Conservation (phyloP, 2,888 invertebrate genomes). For the Heteromurus nitidus region DNA sequence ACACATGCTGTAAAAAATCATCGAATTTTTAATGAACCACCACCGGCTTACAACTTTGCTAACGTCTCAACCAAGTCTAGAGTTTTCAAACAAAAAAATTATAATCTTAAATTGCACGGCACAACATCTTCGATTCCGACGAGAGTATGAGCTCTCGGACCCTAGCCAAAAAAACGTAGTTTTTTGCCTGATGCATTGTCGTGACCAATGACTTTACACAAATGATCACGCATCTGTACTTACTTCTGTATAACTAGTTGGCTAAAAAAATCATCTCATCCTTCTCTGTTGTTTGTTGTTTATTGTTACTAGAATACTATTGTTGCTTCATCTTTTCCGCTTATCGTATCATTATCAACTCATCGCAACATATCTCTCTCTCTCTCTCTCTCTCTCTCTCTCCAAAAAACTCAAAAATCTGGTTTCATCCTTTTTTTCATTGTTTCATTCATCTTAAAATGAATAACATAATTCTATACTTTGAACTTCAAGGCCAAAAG, state of each 20-base stretch:
- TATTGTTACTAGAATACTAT: not conserved
- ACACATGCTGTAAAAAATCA: not conserved
- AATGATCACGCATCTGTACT: constrained; percentile 12
- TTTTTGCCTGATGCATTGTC: constrained; percentile 1
- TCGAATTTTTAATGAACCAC: not conserved
- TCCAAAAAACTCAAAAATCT: not conserved
- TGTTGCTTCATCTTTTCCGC: not conserved
- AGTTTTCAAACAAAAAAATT: not conserved
- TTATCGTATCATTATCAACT: constrained; percentile 19
- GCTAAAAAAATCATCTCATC: not conserved
- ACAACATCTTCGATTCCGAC: not conserved
- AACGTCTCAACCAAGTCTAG: not conserved
- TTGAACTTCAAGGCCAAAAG: constrained; percentile 7
- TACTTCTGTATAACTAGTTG: constrained; percentile 6
- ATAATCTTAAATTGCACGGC: not conserved
- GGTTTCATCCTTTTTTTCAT: constrained; percentile 3
- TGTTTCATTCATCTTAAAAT: not conserved
- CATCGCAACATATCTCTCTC: too few species aligned
- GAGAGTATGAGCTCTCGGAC: constrained; percentile 1
- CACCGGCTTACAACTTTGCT: not conserved
- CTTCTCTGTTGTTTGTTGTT: not conserved
- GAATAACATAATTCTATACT: constrained; percentile 18
- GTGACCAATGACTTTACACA: constrained; percentile 38
- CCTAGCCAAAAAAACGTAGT: constrained; percentile 13
- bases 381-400: too few species aligned